Conservation (phyloP, 2,888 invertebrate genomes). For the Aethes cnicana region DNA sequence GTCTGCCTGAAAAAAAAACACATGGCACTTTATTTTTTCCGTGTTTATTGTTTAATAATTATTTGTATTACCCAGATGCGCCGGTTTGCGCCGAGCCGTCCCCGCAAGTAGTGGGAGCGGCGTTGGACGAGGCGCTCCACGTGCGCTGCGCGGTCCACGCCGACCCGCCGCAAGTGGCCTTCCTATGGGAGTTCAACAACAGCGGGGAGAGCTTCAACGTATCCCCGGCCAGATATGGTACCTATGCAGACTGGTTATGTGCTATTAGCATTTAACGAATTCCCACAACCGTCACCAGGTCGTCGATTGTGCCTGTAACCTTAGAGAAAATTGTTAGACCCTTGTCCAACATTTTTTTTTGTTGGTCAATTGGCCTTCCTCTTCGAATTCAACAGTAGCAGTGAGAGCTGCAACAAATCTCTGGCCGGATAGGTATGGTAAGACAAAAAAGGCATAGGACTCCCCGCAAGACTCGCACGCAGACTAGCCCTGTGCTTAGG, state of each 20-base stretch:
- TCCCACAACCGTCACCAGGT: too few relatives aligned
- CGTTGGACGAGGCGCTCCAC: constrained; percentile 90
- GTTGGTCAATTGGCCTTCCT: too few relatives aligned
- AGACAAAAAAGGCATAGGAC: too few relatives aligned
- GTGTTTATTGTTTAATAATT: neutral
- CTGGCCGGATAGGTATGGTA: too few relatives aligned
- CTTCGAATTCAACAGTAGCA: neutral
- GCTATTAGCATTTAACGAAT: too few relatives aligned
- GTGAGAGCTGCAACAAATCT: neutral
- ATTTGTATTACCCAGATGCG: constrained; percentile 77
- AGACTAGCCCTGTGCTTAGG: too few relatives aligned
- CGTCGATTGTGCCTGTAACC: too few relatives aligned
- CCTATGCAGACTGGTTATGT: constrained; percentile 25
- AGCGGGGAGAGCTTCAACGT: constrained; percentile 93
- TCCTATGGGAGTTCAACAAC: constrained; percentile 95
- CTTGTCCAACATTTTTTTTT: too few relatives aligned
- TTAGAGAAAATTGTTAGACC: too few relatives aligned
- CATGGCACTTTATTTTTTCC: too few relatives aligned
- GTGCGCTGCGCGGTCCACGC: constrained; percentile 93
- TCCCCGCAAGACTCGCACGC: too few relatives aligned
- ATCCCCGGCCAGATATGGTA: constrained; percentile 85
- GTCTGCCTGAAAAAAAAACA: too few relatives aligned
- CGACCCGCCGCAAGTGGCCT: constrained; percentile 91
- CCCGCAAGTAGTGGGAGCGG: constrained; percentile 91
- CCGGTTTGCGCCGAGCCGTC: constrained; percentile 90